Evolutionary conservation across 2,797 vertebrate species (phyloP), one percentile per base, ranked within the genome.

Genomic region (Phataginus tricuspis): DNA sequence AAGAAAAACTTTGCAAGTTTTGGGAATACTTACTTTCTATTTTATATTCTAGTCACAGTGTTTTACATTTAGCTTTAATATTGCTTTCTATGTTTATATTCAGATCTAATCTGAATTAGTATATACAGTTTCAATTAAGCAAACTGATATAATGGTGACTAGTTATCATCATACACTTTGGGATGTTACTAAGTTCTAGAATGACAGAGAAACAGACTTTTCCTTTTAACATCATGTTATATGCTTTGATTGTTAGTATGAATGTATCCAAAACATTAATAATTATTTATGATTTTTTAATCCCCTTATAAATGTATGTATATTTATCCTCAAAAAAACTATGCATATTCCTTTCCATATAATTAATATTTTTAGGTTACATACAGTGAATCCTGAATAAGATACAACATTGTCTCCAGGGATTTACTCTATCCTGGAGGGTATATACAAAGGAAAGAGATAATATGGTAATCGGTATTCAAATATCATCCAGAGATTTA

Each of bases 351-450:
- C 16, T 95, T 93, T 93, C 59, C 16, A 34, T 74, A 25, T 42
- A 72, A 86, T 61, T 78, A 83, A 15, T 75, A 88, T 90, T 93
- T 83, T 85, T 83, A 14, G 39, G n/a, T 55, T 92, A n/a, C 75
- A 29, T 86, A 37, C 25, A 64, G 4, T 86, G 34, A 94, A 21
- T 66, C 59, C 63, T 89, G 12, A 57, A 49, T 16, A 94, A 91
- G 49, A 93, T 45, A 86, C 37, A 94, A 53, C 21, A 25, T 27
- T 61, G 5, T 59, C 85, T 94, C 27, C 59, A 75, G 42, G 49
- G 29, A 85, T 53, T 92, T 75, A 68, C 8, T 63, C 37, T 94
- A 39, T 42, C 31, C 45, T 86, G 3, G 31, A 86, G 86, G 39
- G 75, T 64, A 80, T 2, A 83, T 39, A 19, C 31, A 63, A 69